Evolutionary conservation across 2,888 invertebrate genomes (phyloP).

Genomic region (Apodemia hepburni): DNA sequence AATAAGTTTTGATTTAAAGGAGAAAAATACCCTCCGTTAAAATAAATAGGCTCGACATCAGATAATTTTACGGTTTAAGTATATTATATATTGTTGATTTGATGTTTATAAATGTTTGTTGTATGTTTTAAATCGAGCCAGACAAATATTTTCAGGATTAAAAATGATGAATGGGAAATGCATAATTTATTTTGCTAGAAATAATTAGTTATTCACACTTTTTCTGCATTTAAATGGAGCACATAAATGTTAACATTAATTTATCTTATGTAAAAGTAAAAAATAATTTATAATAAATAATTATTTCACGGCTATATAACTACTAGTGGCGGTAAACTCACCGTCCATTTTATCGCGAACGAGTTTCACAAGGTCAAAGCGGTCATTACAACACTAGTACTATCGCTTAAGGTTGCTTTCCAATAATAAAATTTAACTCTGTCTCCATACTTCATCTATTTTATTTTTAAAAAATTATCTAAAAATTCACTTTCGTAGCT

Average conservation of each 20-base stretch:
- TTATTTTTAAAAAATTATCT: not conserved
- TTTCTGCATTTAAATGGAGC: not conserved
- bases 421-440: slow-evolving; percentile 55
- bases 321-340: slow-evolving; percentile 46
- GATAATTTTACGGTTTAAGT: too few species aligned
- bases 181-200: too few species aligned
- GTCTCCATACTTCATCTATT: slow-evolving; percentile 24
- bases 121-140: too few species aligned
- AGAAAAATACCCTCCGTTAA: too few species aligned
- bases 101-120: too few species aligned
- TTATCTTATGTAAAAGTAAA: not conserved
- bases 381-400: slow-evolving; percentile 72
- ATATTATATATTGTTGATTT: too few species aligned
- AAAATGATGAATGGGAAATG: too few species aligned
- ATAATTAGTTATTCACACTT: not conserved
- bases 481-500: not conserved
- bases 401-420: slow-evolving; percentile 60
- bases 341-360: slow-evolving; percentile 66
- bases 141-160: too few species aligned
- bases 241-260: not conserved
- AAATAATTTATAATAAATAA: not conserved
- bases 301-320: slow-evolving; percentile 32
- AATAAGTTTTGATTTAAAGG: too few species aligned
- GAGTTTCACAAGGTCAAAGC: slow-evolving; percentile 79
- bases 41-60: too few species aligned